phyloP scores from a whole-genome alignment of 2,797 vertebrate species.

The Leptatherina wallacei region DNA sequence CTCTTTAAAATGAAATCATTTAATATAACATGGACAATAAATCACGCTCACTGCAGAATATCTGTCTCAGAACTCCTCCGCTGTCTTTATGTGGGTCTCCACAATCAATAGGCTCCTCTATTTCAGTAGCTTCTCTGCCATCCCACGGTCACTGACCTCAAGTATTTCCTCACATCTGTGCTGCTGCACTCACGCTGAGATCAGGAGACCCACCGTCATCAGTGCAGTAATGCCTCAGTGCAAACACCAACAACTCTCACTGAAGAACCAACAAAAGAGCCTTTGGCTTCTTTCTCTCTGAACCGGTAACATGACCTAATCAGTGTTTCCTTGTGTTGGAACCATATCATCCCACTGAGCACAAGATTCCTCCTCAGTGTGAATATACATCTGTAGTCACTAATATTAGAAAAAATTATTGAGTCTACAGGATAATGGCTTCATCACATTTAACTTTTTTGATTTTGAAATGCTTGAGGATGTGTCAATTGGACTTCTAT shows the following conservation, averaged over 20 bases:
- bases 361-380: slow-evolving; percentile 17
- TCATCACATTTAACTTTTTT: background rate
- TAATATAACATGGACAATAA: slow-evolving; percentile 16
- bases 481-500: background rate
- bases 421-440: background rate
- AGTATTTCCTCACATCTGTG: slow-evolving; percentile 78
- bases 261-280: slow-evolving; percentile 48
- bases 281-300: slow-evolving; percentile 40
- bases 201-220: slow-evolving; percentile 75
- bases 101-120: slow-evolving; percentile 74
- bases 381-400: slow-evolving; percentile 1
- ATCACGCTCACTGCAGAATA: slow-evolving; percentile 15
- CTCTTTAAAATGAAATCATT: slow-evolving; percentile 8
- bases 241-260: slow-evolving; percentile 67
- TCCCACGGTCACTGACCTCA: slow-evolving; percentile 70
- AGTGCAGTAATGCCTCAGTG: slow-evolving; percentile 54
- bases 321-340: slow-evolving; percentile 17
- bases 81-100: slow-evolving; percentile 17
- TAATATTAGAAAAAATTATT: background rate
- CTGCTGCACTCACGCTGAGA: slow-evolving; percentile 67
- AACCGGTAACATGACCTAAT: slow-evolving; percentile 43
- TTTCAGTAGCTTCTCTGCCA: slow-evolving; percentile 53
- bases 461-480: background rate
- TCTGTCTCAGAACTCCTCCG: slow-evolving; percentile 24
- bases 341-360: slow-evolving; percentile 17